Conservation (phyloP, 1,140 invertebrate genomes). For the Chrysomallon squamiferum region DNA sequence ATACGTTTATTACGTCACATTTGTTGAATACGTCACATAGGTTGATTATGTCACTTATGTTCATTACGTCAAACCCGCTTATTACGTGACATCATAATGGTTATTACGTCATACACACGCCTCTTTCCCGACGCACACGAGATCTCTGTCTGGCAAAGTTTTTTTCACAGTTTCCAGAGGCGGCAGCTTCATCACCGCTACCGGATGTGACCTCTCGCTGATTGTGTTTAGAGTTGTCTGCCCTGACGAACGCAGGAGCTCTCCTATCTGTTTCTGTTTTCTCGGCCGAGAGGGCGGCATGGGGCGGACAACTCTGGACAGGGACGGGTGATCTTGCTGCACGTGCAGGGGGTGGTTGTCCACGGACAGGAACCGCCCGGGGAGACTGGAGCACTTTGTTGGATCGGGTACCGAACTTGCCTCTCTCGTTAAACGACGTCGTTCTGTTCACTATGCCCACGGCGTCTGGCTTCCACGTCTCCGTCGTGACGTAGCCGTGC, state of each 20-base stretch:
- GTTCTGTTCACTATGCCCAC: background rate
- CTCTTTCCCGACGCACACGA: background rate
- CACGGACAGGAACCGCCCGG: background rate
- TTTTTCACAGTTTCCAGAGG: conserved; percentile 20
- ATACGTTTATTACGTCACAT: no score
- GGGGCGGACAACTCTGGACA: background rate
- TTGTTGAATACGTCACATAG: no score
- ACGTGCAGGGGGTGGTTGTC: background rate
- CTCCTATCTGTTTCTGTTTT: background rate
- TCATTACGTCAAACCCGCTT: no score
- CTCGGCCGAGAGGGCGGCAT: background rate
- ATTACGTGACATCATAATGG: background rate
- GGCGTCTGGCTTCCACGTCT: background rate
- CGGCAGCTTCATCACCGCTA: conserved; percentile 29
- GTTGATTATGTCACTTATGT: no score
- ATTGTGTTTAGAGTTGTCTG: conserved; percentile 8
- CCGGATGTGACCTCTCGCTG: conserved; percentile 11
- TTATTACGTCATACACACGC: conserved; percentile 12
- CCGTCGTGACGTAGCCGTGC: background rate
- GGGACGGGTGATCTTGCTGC: background rate
- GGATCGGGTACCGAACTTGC: background rate
- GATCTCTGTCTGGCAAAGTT: background rate
- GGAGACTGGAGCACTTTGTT: background rate
- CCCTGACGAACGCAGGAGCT: conserved; percentile 1
- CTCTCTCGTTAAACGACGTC: background rate